phyloP scores from a whole-genome alignment of 2,113 vertebrate genomes.

The Cinclus cinclus region DNA sequence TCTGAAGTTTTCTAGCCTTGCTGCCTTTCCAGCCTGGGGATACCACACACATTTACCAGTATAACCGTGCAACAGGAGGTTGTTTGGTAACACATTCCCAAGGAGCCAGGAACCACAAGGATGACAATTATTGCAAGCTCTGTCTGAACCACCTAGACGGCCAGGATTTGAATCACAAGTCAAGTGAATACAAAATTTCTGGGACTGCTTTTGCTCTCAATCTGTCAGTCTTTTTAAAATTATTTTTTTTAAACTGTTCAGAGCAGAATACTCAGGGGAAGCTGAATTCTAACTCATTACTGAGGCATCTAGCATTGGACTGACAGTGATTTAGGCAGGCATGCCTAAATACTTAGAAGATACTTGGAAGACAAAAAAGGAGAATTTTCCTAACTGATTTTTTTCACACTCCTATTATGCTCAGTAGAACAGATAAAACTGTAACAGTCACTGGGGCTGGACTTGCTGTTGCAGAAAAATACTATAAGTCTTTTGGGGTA shows the following conservation, averaged over 20 bases:
- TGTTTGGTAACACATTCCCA: neutral
- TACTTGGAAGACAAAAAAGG: neutral
- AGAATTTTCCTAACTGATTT: conserved; percentile 1
- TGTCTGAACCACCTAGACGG: conserved; percentile 9
- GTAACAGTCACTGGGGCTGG: neutral
- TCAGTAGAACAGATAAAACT: neutral
- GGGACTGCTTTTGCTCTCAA: conserved; percentile 32
- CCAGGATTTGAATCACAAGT: neutral
- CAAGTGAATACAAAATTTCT: conserved; percentile 20
- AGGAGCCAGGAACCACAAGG: neutral
- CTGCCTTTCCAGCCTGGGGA: neutral
- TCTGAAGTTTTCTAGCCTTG: neutral
- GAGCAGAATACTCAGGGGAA: conserved; percentile 3
- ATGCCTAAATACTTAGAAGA: neutral
- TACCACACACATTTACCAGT: neutral
- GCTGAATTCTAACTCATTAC: conserved; percentile 24
- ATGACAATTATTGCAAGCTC: conserved; percentile 2
- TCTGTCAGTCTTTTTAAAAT: conserved; percentile 30
- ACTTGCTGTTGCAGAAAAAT: neutral
- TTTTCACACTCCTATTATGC: neutral
- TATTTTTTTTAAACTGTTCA: neutral
- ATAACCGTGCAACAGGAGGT: neutral
- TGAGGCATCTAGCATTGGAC: neutral
- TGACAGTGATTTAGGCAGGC: neutral
- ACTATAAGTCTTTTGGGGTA: neutral